These are phyloP conservation scores for Ispidina lecontei DNA, from an alignment of 2,797 vertebrate species.

Conservation along the genomic window DNA sequence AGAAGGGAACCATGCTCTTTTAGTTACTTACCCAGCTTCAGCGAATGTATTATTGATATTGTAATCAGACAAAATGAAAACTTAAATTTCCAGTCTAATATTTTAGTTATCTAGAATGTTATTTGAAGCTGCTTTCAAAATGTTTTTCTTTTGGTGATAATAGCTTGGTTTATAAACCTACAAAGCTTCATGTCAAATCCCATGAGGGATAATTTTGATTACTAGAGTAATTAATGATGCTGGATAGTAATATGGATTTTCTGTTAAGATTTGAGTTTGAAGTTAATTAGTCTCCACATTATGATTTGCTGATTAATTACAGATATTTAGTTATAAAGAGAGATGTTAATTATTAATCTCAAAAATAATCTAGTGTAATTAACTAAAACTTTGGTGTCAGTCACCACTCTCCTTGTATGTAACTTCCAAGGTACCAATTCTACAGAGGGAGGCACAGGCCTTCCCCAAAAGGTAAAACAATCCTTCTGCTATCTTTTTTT, in stretches of 20 bases:
- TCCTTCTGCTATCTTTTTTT: not conserved
- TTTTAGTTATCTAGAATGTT: conserved; percentile 53
- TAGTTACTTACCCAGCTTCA: not conserved
- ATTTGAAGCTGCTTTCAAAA: conserved; percentile 69
- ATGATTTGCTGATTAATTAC: conserved; percentile 99
- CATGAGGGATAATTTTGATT: conserved; percentile 95
- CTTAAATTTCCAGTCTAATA: conserved; percentile 58
- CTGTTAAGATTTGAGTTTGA: conserved; percentile 98
- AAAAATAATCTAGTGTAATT: conserved; percentile 96
- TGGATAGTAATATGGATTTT: conserved; percentile 96
- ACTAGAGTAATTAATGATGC: conserved; percentile 96
- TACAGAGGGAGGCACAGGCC: not conserved
- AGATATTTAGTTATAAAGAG: conserved; percentile 99
- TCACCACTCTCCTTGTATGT: conserved; percentile 63
- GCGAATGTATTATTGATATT: conserved; percentile 23
- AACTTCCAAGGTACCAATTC: conserved; percentile 61
- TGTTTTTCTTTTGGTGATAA: conserved; percentile 60
- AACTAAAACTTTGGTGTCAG: conserved; percentile 85
- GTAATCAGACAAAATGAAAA: conserved; percentile 29
- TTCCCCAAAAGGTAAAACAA: not conserved
- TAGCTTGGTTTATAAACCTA: conserved; percentile 78
- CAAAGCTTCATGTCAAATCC: conserved; percentile 90
- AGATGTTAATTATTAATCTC: conserved; percentile 99
- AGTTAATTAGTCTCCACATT: conserved; percentile 97
- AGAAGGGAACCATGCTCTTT: not conserved